Base-by-base conservation (phyloP, 2,113 vertebrate species). In the Xenus cinereus region DNA sequence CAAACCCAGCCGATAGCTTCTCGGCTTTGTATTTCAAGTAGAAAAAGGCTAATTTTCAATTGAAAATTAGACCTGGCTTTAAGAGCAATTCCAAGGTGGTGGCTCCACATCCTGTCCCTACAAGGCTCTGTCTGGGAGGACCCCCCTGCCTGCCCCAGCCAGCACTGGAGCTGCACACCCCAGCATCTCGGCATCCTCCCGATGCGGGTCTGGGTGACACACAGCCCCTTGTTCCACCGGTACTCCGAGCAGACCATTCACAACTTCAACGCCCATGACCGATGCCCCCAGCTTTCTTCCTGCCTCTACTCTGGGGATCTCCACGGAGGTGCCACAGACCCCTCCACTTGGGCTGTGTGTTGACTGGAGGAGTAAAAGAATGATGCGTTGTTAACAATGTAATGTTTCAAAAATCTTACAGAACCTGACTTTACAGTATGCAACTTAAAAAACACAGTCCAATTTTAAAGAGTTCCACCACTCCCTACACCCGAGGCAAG, bases 131-230 rank as follows among this genome's bases (percentile, higher is more conserved):
- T 24, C 51, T 17, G 2, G 50, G 26, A 41, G 46, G 56, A 35
- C n/a, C 33, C 7, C 48, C 50, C n/a, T 18, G 21, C 5, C 54
- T 10, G 27, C 6, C 2, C 20, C 51, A 32, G 32, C 53, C 30
- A 39, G 23, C 28, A 8, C 5, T 73, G 21, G 24, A 22, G 81
- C 45, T 48, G 6, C 26, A 0, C 39, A 7, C 4, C 0, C 2
- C 28, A 28, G 60, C 56, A 23, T 8, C 26, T 15, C 23, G 1
- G 8, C 37, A 7, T 1, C 51, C 17, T 18, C 41, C 26, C 0
- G 0, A 6, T 0, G 26, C 6, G 2, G 43, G 23, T 5, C 20
- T 12, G 23, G 39, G 57, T 8, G 26, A 9, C 19, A 8, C 22
- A 1, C 26, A 10, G 23, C 9, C 35, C 30, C 45, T 41, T 23